A percentile compares a stretch with the other conserved stretches of the same genome.
Evolutionary conservation across 2,113 vertebrate genomes (phyloP).

Genomic region (Chloropsis cyanopogon): DNA sequence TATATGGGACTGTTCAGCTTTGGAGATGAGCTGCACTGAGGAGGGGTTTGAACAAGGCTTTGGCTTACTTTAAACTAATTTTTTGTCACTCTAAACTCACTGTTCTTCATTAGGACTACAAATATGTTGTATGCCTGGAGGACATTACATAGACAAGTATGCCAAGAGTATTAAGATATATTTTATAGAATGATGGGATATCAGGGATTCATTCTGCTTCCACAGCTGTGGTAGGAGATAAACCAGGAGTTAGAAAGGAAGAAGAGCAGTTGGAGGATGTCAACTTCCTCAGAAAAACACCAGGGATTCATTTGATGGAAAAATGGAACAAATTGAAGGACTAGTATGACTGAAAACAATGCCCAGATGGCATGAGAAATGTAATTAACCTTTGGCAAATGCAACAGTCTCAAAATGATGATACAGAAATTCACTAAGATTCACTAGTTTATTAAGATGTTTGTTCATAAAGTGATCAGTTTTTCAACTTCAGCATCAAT

Average conservation of each 20-base stretch:
- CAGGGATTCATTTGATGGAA: background rate
- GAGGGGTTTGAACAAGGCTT: background rate
- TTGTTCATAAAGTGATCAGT: background rate
- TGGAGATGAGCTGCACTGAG: background rate
- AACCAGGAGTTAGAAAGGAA: background rate
- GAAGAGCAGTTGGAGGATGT: background rate
- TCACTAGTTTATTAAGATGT: background rate
- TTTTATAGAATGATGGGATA: background rate
- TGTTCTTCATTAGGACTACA: background rate
- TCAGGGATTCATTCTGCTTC: background rate
- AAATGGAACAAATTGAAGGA: background rate
- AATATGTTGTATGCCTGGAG: background rate
- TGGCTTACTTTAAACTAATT: background rate
- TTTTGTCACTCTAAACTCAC: background rate
- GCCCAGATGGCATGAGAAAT: background rate
- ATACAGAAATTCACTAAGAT: background rate
- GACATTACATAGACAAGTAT: background rate
- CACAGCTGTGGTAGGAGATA: background rate
- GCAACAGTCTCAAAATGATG: background rate
- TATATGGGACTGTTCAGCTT: background rate
- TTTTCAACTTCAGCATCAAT: background rate
- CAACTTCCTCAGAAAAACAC: background rate
- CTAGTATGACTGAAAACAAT: background rate
- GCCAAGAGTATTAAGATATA: background rate
- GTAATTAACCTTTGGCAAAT: conserved; percentile 4